Base-by-base conservation (phyloP, 1,140 invertebrate genomes). In the Tetragnatha versicolor region DNA sequence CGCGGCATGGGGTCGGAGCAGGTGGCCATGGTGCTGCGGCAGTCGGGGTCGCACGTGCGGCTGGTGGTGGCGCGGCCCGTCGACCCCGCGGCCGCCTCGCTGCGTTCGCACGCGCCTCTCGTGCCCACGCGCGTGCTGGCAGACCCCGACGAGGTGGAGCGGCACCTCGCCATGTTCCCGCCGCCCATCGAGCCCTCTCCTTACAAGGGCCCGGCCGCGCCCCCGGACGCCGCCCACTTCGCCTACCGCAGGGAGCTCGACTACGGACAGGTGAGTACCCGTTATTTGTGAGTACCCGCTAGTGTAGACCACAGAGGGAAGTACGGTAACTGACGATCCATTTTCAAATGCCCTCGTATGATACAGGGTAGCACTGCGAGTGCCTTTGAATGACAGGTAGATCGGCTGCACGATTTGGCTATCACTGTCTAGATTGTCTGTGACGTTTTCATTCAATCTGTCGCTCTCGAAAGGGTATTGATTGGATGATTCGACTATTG, bases 1-100 rank as follows among this genome's bases (percentile, higher is more conserved):
- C 90, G 94, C 53, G 94, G 95, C 4, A 94, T 97, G 89, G 93
- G 92, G 47, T 95, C 93, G 25, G 96, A 98, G 84, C 95, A 96
- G 85, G 96, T 98, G 79, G 96, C 95, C 42, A 90, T 93, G 58
- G 94, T 98, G 69, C 88, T 98, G 80, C 89, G 96, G 33, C 94
- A 96, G 87, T 91, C 93, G 79, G 95, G 94, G 42, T 89, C 89
- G 79, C 90, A 92, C 83, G 94, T 98, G 65, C 89, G 95, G 76
- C 89, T 98, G 82, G 90, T 98, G 51, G 96, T 98, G 27, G 96
- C 95, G 14, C 88, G 96, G 77, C 92, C 93, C 12, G 89, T 93
- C 17, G 93, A 94, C 84, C 91, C 92, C 9, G 89, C 90, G 33
- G 90, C 89, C 81, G 85, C 93, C 90, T 89, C 90, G 2, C 85